These are phyloP conservation scores for Xenopus tropicalis DNA, from an alignment of 2,113 vertebrate species.

Conservation along the genomic window UCB_Xtro_10.0 CM004450.2:57694001-57694500, in stretches of 20 bases:
- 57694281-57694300: no score
- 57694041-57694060: no score
- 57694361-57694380: neutral
- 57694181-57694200: constrained; percentile 14
- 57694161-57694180: constrained; percentile 19
- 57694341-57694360: neutral
- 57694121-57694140: constrained; percentile 8
- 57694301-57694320: neutral
- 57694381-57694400: constrained; percentile 27
- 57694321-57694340: neutral
- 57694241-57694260: constrained; percentile 15
- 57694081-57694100: neutral
- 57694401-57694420: constrained; percentile 29
- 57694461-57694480: constrained; percentile 31
- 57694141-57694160: constrained; percentile 7
- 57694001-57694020: no score
- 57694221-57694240: neutral
- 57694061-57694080: neutral
- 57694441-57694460: constrained; percentile 39
- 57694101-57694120: constrained; percentile 6
- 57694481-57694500: constrained; percentile 27
- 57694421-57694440: constrained; percentile 36
- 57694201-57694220: constrained; percentile 6
- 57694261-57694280: no score
- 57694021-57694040: no score